Percentiles rank a stretch among this genome's conserved stretches.
These are phyloP conservation scores for Macrophya alboannulata DNA, from an alignment of 2,888 invertebrate genomes.

Conservation along the genomic window DNA sequence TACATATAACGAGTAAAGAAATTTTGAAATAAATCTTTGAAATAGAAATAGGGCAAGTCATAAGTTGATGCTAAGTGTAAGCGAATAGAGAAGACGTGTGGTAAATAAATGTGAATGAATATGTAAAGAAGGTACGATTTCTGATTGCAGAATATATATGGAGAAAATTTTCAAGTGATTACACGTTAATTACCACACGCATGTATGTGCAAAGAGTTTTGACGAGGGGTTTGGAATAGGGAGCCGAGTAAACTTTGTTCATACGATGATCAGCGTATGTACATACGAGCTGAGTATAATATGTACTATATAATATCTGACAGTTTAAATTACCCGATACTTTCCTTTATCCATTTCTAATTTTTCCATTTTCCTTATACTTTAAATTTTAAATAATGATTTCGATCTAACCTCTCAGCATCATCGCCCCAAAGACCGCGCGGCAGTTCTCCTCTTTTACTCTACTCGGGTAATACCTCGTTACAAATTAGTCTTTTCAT, in stretches of 20 bases:
- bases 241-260: background rate
- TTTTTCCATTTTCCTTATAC: background rate
- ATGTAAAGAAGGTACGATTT: background rate
- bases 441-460: background rate
- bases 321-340: background rate
- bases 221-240: conserved; percentile 9
- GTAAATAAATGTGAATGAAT: conserved; percentile 40
- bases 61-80: too few species aligned
- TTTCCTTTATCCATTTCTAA: too few species aligned
- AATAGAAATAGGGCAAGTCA: too few species aligned
- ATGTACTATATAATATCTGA: background rate
- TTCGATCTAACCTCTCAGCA: background rate
- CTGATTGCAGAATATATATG: conserved; percentile 1
- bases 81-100: background rate
- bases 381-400: background rate
- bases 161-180: conserved; percentile 27
- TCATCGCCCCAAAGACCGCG: background rate
- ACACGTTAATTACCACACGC: background rate
- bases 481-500: conserved; percentile 33
- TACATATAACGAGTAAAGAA: background rate
- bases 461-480: background rate
- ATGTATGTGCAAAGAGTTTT: background rate
- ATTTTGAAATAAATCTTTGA: background rate
- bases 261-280: background rate
- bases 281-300: too few species aligned